Evolutionary conservation across 2,113 vertebrate genomes (phyloP).

Genomic region (Rhinoderma darwinii): DNA sequence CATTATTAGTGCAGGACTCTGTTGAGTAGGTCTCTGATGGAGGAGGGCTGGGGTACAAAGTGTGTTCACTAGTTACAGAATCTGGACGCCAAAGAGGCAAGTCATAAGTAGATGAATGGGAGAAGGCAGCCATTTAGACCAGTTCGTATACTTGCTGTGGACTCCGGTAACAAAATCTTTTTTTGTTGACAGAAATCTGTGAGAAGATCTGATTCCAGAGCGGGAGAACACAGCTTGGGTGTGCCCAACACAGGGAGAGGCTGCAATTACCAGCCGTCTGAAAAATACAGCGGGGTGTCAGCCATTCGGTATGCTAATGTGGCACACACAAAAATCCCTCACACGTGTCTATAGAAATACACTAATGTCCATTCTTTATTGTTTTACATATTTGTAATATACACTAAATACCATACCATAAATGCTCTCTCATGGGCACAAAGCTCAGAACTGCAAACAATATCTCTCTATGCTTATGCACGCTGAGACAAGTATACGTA

Average conservation of each 20-base stretch:
- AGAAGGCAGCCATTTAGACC: constrained; percentile 34
- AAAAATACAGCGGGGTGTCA: constrained; percentile 54
- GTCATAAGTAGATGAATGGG: background rate
- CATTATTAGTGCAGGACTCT: background rate
- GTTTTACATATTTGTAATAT: background rate
- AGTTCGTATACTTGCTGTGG: background rate
- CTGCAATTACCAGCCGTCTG: constrained; percentile 55
- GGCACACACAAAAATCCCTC: background rate
- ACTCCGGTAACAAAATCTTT: constrained; percentile 39
- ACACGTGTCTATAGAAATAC: background rate
- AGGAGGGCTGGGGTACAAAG: background rate
- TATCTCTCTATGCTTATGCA: background rate
- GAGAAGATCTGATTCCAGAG: constrained; percentile 27
- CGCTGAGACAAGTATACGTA: constrained; percentile 27
- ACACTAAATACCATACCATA: background rate
- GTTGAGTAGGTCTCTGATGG: background rate
- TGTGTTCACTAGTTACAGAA: background rate
- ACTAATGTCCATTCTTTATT: background rate
- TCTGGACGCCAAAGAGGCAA: constrained; percentile 36
- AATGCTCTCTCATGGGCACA: background rate
- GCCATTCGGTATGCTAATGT: constrained; percentile 54
- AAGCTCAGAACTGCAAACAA: background rate
- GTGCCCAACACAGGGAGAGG: constrained; percentile 57
- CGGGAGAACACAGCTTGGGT: constrained; percentile 44
- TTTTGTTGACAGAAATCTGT: constrained; percentile 29